These are phyloP conservation scores for Rhagologus leucostigma DNA, from an alignment of 2,113 vertebrate genomes.

Conservation along the genomic window DNA sequence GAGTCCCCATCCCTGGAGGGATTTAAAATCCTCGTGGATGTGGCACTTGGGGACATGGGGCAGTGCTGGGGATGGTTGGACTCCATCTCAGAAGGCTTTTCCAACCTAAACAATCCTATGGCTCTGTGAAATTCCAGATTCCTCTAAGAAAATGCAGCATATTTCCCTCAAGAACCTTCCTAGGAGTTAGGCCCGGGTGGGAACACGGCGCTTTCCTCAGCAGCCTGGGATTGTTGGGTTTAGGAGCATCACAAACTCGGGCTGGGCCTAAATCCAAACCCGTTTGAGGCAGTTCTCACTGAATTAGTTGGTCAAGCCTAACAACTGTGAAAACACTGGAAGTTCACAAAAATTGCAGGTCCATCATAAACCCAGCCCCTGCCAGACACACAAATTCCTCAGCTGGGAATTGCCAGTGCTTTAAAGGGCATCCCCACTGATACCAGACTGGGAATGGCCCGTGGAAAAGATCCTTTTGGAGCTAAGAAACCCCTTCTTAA, in stretches of 20 bases:
- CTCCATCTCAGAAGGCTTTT: neutral
- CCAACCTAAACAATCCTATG: neutral
- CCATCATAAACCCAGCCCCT: constrained; percentile 52
- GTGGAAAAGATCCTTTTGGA: neutral
- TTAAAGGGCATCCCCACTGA: neutral
- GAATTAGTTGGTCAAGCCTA: neutral
- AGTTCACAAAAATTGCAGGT: constrained; percentile 51
- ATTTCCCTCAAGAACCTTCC: neutral
- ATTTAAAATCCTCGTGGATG: neutral
- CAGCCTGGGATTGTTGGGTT: neutral
- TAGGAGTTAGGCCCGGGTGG: neutral
- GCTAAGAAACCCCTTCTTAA: constrained; percentile 66
- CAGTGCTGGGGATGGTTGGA: neutral
- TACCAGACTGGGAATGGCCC: neutral
- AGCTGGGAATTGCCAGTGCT: constrained; percentile 57
- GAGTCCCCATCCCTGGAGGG: neutral
- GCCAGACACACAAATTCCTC: constrained; percentile 68
- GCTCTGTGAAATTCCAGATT: neutral
- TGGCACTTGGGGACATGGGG: neutral
- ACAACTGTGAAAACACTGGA: constrained; percentile 60
- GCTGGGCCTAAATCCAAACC: neutral
- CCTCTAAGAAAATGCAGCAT: neutral
- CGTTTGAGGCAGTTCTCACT: neutral
- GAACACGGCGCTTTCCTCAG: neutral
- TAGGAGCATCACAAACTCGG: neutral